These are phyloP conservation scores for Megalurothrips usitatus DNA, from an alignment of 2,888 invertebrate species.

Conservation along the genomic window DNA sequence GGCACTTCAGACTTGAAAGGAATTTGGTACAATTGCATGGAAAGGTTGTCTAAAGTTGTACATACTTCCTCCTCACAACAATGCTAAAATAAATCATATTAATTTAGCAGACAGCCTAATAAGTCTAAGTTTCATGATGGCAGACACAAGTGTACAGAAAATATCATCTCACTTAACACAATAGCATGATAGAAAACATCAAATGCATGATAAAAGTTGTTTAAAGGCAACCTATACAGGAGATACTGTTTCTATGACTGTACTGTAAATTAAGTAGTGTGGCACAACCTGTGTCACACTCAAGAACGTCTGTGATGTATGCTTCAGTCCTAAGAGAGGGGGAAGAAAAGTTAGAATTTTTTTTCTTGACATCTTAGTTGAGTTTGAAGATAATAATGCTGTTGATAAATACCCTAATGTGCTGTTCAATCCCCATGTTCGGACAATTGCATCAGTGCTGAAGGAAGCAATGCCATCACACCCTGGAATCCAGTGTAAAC, in stretches of 20 bases:
- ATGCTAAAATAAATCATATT: too few species aligned
- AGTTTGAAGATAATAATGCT: background rate
- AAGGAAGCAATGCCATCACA: slow-evolving; percentile 16
- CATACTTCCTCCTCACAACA: too few species aligned
- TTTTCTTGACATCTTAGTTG: background rate
- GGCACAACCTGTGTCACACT: background rate
- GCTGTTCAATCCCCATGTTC: slow-evolving; percentile 1
- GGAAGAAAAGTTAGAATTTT: background rate
- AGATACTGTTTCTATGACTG: background rate
- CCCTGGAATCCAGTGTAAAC: slow-evolving; percentile 53
- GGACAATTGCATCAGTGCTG: background rate
- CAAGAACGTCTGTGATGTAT: background rate
- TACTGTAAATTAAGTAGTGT: background rate
- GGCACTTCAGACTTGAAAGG: too few species aligned
- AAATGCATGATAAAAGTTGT: background rate
- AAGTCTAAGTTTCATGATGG: too few species aligned
- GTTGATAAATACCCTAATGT: background rate
- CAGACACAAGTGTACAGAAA: too few species aligned
- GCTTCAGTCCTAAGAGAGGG: background rate
- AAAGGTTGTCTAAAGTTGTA: too few species aligned
- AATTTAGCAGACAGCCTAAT: too few species aligned
- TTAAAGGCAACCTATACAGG: slow-evolving; percentile 10
- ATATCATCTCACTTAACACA: too few species aligned
- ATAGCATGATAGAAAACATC: background rate
- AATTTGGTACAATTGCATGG: too few species aligned